Evolutionary conservation across 2,888 invertebrate species (phyloP), one percentile per base, ranked within the genome.

Genomic region (Leucania comma): DNA sequence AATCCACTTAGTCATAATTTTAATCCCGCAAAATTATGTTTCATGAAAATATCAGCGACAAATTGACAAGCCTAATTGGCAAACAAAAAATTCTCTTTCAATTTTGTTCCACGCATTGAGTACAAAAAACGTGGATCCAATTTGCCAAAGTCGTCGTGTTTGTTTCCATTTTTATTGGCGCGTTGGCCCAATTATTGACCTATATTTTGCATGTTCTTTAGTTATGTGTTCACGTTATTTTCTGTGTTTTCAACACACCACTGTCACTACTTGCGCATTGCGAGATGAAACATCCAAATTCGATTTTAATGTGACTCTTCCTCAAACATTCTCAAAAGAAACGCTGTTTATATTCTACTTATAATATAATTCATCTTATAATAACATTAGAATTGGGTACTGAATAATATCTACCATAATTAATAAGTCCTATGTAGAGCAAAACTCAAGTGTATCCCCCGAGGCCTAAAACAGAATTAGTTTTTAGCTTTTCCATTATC

Each of bases 81-180:
- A 65, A 77, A 68, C 77, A 81, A 81, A 81, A 84, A 83, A 81
- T 63, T 80, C 79, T 62, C 74, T 80, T 84, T 82, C 84, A 84
- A 83, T 81, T 82, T 84, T 64, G 75, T 78, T 82, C 66, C 72
- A 75, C 82, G 75, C 78, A 79, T 71, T 78, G 81, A 81, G 74
- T 74, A 80, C 59, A 78, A 83, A 79, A 83, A 86, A 80, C 68
- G 75, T 73, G 68, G 62, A 78, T 80, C 77, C 83, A 80, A 83
- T 87, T 87, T 86, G 80, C 75, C 77, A 77, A 80, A 83, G 84
- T 85, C 82, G 80, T 80, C 72, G 68, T 80, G 73, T 85, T 82
- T 81, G 72, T 77, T 69, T 69, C 73, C 70, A 83, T 82, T 84
- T 87, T 86, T 86, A 83, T 85, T 80, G 75, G 77, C 29, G 59